Conservation (phyloP, 2,113 vertebrate genomes). For the Crotalus tigris region DNA sequence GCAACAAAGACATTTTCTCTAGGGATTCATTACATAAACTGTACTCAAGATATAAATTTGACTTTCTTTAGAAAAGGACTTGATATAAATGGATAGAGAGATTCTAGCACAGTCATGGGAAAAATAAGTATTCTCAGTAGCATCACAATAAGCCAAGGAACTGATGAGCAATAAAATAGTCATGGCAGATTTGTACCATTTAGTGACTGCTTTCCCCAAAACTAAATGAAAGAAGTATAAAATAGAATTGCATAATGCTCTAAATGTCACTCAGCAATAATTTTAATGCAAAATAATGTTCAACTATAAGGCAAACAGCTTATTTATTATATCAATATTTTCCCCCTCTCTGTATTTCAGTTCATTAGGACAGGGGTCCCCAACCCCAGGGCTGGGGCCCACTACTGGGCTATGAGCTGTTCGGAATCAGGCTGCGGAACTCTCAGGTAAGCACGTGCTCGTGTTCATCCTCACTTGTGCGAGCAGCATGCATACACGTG, state of each 20-base stretch:
- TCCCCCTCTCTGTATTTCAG: neutral
- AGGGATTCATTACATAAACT: neutral
- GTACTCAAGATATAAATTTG: neutral
- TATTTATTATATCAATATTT: constrained; percentile 21
- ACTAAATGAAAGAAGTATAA: neutral
- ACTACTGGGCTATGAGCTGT: too few relatives aligned
- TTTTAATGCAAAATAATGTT: neutral
- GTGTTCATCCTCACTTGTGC: too few relatives aligned
- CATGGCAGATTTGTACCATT: neutral
- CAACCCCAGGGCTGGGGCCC: too few relatives aligned
- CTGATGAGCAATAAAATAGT: neutral
- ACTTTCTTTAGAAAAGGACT: neutral
- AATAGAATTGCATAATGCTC: neutral
- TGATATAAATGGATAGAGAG: neutral
- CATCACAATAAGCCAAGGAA: neutral
- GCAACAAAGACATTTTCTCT: neutral
- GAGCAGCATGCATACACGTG: too few relatives aligned
- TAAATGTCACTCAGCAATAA: neutral
- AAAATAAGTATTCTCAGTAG: neutral
- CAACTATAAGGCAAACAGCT: neutral
- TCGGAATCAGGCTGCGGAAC: too few relatives aligned
- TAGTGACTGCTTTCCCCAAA: neutral
- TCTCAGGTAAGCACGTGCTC: too few relatives aligned
- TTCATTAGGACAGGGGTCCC: too few relatives aligned
- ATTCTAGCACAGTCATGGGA: neutral